A percentile compares a stretch with the other conserved stretches of the same genome.
Conservation (phyloP, 2,113 vertebrate genomes). For the Burhinus oedicnemus region DNA sequence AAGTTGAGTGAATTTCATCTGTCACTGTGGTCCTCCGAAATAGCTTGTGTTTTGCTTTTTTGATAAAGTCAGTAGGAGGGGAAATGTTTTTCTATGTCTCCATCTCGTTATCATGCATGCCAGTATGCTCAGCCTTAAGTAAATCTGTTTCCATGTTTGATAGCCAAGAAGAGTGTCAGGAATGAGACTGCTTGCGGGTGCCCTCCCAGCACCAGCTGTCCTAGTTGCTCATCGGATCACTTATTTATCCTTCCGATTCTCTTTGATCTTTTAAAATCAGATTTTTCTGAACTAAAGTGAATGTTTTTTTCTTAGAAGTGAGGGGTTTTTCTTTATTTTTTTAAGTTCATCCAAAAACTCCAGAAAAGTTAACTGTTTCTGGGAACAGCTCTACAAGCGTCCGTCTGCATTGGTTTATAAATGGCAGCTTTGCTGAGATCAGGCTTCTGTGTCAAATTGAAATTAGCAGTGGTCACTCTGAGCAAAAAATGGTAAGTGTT, state of each 20-base stretch:
- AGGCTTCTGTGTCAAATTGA: slow-evolving; percentile 76
- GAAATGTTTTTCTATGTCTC: neutral
- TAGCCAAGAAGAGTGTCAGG: neutral
- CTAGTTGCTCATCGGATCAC: neutral
- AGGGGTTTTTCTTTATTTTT: neutral
- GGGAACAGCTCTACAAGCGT: slow-evolving; percentile 57
- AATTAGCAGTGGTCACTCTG: slow-evolving; percentile 34
- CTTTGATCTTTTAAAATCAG: neutral
- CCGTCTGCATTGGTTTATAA: slow-evolving; percentile 67
- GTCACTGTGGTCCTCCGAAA: neutral
- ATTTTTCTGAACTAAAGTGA: neutral
- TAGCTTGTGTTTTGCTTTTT: neutral
- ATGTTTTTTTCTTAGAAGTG: neutral
- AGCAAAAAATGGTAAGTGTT: slow-evolving; percentile 69
- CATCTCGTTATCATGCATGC: neutral
- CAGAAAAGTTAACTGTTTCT: slow-evolving; percentile 63
- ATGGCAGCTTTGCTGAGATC: slow-evolving; percentile 70
- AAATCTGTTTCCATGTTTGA: neutral
- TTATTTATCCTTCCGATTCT: neutral
- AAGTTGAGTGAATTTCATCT: neutral
- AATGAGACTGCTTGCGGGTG: neutral
- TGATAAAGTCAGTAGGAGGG: neutral
- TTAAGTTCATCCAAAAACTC: slow-evolving; percentile 72
- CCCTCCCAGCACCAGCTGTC: neutral
- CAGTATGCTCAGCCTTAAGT: neutral